Evolutionary conservation across 2,888 invertebrate genomes (phyloP).

Genomic region (Hesperia comma): DNA sequence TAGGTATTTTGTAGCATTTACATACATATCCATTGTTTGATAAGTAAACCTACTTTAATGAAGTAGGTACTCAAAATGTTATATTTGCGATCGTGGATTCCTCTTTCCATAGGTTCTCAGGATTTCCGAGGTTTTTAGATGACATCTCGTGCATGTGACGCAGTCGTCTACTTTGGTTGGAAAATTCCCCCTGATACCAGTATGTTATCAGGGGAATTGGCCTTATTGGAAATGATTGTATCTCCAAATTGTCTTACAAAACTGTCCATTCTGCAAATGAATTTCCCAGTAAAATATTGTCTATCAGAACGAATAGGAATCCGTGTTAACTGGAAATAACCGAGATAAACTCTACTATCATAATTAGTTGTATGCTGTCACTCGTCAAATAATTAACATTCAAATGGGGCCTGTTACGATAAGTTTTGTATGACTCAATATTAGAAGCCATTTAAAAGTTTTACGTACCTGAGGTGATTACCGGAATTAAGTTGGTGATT

Average conservation of each 20-base stretch:
- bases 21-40: constrained; percentile 20
- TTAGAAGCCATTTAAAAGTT: not conserved
- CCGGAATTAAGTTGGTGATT: not conserved
- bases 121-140: not conserved
- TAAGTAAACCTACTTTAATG: not conserved
- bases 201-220: too few species aligned
- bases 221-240: too few species aligned
- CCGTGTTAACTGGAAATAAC: constrained; percentile 38
- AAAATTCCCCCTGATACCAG: not conserved
- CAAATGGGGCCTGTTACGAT: constrained; percentile 1
- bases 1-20: constrained; percentile 8
- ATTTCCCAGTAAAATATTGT: not conserved
- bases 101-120: too few species aligned
- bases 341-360: constrained; percentile 24
- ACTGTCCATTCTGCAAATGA: not conserved
- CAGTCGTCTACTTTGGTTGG: too few species aligned
- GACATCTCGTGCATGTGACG: too few species aligned
- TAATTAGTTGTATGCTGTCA: constrained; percentile 29
- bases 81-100: too few species aligned
- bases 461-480: not conserved
- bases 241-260: too few species aligned
- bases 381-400: constrained; percentile 21
- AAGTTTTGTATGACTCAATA: not conserved
- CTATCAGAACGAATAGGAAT: constrained; percentile 30
- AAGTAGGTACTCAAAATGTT: not conserved